phyloP scores from a whole-genome alignment of 2,797 vertebrate genomes.

The Pangasius larnaudii region DNA sequence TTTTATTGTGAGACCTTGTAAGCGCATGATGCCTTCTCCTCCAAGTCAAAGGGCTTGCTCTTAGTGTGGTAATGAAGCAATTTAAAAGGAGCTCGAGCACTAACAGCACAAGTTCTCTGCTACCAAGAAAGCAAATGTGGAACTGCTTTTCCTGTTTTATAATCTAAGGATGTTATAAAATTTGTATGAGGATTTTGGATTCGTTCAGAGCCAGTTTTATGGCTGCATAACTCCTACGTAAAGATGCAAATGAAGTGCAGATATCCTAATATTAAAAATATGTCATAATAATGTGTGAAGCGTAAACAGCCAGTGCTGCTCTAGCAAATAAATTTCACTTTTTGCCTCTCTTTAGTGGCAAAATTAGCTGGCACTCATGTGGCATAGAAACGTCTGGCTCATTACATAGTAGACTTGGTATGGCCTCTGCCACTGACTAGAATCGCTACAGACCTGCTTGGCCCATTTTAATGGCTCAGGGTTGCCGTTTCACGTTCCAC shows the following conservation, averaged over 20 bases:
- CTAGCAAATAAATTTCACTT: conserved; percentile 23
- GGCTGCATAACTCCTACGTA: conserved; percentile 57
- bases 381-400: conserved; percentile 55
- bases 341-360: conserved; percentile 48
- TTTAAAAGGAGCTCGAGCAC: conserved; percentile 69
- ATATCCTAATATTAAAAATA: conserved; percentile 45
- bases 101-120: conserved; percentile 60
- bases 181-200: conserved; percentile 61
- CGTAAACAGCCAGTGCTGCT: conserved; percentile 26
- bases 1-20: conserved; percentile 75
- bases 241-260: conserved; percentile 53
- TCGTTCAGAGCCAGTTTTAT: conserved; percentile 59
- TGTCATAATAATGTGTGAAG: conserved; percentile 59
- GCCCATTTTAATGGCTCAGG: conserved; percentile 64
- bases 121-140: conserved; percentile 54
- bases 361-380: conserved; percentile 60
- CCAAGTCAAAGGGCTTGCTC: conserved; percentile 71
- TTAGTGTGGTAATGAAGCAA: conserved; percentile 72
- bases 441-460: conserved; percentile 55
- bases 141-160: conserved; percentile 56
- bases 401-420: conserved; percentile 57
- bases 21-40: conserved; percentile 72
- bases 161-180: conserved; percentile 67
- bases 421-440: conserved; percentile 53
- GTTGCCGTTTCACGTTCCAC: conserved; percentile 61